phyloP scores from a whole-genome alignment of 2,113 vertebrate species.

The Columba livia region DNA sequence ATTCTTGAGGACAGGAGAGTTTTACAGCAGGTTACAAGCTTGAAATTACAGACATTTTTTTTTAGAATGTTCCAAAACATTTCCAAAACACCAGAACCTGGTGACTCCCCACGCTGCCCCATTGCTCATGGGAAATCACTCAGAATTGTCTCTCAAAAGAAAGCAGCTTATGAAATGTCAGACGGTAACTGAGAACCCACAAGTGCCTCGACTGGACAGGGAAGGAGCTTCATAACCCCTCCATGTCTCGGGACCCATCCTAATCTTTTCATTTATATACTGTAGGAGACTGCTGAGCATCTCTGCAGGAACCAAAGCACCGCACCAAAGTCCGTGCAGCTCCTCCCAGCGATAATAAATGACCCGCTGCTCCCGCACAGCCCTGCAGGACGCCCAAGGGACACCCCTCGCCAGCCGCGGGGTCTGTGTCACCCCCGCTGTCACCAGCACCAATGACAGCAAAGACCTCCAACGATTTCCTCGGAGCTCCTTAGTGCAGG shows the following conservation, averaged over 20 bases:
- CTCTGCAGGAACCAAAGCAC: not conserved
- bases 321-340: no score
- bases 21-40: not conserved
- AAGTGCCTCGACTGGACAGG: not conserved
- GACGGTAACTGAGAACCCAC: not conserved
- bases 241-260: not conserved
- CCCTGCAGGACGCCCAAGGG: accelerated
- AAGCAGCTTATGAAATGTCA: constrained; percentile 7
- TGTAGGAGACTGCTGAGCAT: not conserved
- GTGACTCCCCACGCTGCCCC: not conserved
- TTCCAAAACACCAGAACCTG: not conserved
- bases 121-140: constrained; percentile 8
- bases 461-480: not conserved
- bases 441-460: not conserved
- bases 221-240: not conserved
- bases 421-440: no score
- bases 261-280: not conserved
- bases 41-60: not conserved
- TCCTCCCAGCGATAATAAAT: accelerated
- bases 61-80: not conserved
- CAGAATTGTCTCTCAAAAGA: not conserved
- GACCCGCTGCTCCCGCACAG: accelerated
- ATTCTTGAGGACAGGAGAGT: not conserved
- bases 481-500: not conserved
- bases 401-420: accelerated